phyloP scores from a whole-genome alignment of 2,113 vertebrate species.

The Callaeas wilsoni region DNA sequence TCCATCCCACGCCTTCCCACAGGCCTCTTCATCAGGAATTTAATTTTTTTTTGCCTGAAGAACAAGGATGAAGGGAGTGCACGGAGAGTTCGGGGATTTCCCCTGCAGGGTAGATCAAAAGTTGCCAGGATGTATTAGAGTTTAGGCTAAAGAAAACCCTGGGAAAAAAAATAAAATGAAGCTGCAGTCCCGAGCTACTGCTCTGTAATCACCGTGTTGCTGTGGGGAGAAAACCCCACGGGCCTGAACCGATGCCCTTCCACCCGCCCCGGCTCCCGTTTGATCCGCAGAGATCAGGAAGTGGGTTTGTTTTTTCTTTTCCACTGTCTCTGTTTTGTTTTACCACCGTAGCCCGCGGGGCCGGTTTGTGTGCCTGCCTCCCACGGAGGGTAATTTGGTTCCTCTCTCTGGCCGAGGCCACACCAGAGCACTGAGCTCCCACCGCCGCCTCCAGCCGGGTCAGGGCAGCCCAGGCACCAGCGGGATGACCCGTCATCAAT shows the following conservation, averaged over 20 bases:
- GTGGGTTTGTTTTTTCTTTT: not conserved
- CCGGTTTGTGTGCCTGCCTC: constrained; percentile 15
- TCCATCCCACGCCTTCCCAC: not conserved
- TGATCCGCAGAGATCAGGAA: constrained; percentile 34
- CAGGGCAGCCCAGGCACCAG: constrained; percentile 1
- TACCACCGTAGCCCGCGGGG: not conserved
- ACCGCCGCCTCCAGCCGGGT: not conserved
- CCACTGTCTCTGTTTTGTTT: constrained; percentile 31
- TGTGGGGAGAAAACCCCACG: constrained; percentile 21
- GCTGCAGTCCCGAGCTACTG: not conserved
- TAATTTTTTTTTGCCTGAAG: not conserved
- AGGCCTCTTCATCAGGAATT: not conserved
- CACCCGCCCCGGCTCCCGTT: not conserved
- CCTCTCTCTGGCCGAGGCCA: not conserved
- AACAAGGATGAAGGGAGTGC: not conserved
- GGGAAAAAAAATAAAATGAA: not conserved
- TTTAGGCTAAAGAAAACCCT: constrained; percentile 2
- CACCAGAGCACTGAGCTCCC: not conserved
- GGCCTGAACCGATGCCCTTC: constrained; percentile 19
- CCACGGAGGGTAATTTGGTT: constrained; percentile 4
- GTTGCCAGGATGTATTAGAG: not conserved
- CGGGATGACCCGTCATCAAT: not conserved
- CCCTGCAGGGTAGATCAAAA: constrained; percentile 55
- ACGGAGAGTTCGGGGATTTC: not conserved
- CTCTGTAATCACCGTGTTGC: not conserved